Percentiles rank a stretch among this genome's conserved stretches.
Conservation (phyloP, 2,797 vertebrate genomes). For the Gadopsis marmoratus region DNA sequence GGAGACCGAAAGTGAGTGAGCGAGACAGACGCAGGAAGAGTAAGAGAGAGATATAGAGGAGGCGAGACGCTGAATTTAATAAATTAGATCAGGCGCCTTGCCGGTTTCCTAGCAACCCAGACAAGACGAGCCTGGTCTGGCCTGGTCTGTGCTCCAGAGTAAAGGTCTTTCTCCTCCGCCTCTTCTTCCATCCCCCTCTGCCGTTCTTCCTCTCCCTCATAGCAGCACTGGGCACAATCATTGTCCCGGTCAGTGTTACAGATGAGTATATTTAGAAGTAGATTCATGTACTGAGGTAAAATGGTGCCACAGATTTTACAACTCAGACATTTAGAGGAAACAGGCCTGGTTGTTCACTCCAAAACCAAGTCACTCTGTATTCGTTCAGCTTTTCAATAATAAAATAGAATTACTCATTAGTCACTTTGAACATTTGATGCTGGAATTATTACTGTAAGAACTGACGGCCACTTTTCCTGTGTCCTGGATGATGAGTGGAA, state of each 20-base stretch:
- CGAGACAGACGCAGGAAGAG: constrained; percentile 67
- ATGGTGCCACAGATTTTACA: constrained; percentile 21
- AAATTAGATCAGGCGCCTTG: constrained; percentile 85
- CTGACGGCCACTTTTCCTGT: neutral
- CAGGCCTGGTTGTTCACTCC: neutral
- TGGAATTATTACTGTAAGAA: neutral
- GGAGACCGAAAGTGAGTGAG: constrained; percentile 64
- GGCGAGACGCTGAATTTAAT: constrained; percentile 84
- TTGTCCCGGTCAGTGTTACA: constrained; percentile 19
- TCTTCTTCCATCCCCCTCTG: constrained; percentile 40
- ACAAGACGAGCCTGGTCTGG: constrained; percentile 80
- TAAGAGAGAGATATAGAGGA: constrained; percentile 69
- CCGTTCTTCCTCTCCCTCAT: constrained; percentile 36
- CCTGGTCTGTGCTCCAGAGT: constrained; percentile 75
- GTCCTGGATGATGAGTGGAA: neutral
- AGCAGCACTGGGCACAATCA: constrained; percentile 45
- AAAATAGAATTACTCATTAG: neutral
- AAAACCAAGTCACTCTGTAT: neutral
- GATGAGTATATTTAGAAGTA: constrained; percentile 38
- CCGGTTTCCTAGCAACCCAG: constrained; percentile 87
- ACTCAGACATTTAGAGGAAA: neutral
- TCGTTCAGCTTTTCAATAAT: neutral
- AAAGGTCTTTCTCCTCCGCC: constrained; percentile 72
- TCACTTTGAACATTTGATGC: neutral
- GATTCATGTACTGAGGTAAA: constrained; percentile 12